Evolutionary conservation across 2,113 vertebrate genomes (phyloP).

Genomic region (Calonectris borealis): DNA sequence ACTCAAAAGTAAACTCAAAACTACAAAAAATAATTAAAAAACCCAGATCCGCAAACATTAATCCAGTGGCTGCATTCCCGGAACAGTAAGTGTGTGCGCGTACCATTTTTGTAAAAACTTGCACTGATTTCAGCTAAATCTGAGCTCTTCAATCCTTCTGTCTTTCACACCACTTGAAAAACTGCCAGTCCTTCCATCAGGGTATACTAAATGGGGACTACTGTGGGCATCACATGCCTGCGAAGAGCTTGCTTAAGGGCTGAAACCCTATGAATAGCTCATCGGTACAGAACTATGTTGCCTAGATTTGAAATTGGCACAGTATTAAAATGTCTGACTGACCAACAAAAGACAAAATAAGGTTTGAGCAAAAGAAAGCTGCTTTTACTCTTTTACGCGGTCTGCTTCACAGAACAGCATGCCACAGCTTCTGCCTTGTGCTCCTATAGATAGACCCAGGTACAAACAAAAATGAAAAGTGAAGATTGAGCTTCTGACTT

Average conservation of each 20-base stretch:
- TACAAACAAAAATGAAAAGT: not conserved
- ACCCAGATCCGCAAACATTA: not conserved
- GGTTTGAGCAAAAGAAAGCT: not conserved
- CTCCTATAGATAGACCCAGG: not conserved
- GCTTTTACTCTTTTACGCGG: not conserved
- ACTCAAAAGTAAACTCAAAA: not conserved
- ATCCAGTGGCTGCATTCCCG: not conserved
- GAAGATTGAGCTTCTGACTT: not conserved
- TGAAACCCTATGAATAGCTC: not conserved
- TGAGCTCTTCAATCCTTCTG: not conserved
- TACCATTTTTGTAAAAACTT: not conserved
- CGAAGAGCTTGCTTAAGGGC: not conserved
- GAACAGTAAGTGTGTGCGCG: accelerated
- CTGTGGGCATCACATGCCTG: not conserved
- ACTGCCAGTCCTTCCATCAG: not conserved
- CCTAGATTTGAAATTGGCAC: not conserved
- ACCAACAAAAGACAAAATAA: not conserved
- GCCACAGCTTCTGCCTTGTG: not conserved
- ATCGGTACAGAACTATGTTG: not conserved
- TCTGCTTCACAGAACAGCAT: not conserved
- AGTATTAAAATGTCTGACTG: not conserved
- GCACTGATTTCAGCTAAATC: not conserved
- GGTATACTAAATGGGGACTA: not conserved
- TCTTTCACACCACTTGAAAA: not conserved
- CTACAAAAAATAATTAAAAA: not conserved